phyloP scores from a whole-genome alignment of 2,888 invertebrate genomes.

The Cephus pygmeus region DNA sequence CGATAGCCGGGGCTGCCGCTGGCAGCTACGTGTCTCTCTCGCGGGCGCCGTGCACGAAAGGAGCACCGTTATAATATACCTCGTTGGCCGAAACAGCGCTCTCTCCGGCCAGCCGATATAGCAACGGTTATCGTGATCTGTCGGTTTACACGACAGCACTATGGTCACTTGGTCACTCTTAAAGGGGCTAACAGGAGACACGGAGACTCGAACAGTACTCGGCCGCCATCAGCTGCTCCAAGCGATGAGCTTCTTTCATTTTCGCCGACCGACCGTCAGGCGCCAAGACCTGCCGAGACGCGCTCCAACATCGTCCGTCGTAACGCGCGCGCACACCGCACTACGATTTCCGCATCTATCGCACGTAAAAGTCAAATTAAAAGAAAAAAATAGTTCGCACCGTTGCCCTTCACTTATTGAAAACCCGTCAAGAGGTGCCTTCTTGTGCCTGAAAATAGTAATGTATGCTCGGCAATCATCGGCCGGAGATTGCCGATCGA shows the following conservation, averaged over 20 bases:
- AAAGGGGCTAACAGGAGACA: slow-evolving; percentile 36
- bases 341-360: slow-evolving; percentile 36
- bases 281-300: slow-evolving; percentile 44
- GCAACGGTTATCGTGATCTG: neutral
- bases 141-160: neutral
- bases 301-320: slow-evolving; percentile 41
- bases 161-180: slow-evolving; percentile 23
- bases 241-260: slow-evolving; percentile 54
- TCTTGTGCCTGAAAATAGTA: slow-evolving; percentile 64
- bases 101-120: neutral
- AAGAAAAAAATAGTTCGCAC: slow-evolving; percentile 46
- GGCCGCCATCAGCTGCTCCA: slow-evolving; percentile 63
- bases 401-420: slow-evolving; percentile 59
- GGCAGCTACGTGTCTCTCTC: slow-evolving; percentile 33
- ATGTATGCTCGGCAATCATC: slow-evolving; percentile 57
- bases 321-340: slow-evolving; percentile 28
- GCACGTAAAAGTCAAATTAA: slow-evolving; percentile 41
- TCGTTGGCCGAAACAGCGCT: slow-evolving; percentile 10
- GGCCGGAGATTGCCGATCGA: slow-evolving; percentile 40
- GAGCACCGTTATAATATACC: slow-evolving; percentile 52
- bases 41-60: slow-evolving; percentile 18
- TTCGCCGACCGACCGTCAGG: slow-evolving; percentile 45
- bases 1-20: slow-evolving; percentile 34
- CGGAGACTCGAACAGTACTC: slow-evolving; percentile 50
- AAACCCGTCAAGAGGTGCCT: slow-evolving; percentile 60